Base-by-base conservation (phyloP, 2,113 vertebrate species). In the Erythrolamprus reginae region DNA sequence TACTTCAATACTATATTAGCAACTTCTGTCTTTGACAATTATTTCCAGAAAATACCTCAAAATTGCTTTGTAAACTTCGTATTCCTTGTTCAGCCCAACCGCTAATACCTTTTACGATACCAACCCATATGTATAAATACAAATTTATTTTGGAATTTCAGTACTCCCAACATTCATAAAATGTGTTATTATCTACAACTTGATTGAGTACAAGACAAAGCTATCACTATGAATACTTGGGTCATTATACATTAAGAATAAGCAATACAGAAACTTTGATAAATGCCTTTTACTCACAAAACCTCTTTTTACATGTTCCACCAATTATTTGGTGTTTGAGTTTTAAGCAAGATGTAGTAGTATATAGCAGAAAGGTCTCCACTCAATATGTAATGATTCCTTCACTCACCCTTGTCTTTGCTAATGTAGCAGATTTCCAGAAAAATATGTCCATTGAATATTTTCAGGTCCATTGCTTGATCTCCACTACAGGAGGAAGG, bases 141-240 rank as follows among this genome's bases (percentile, higher is more conserved):
- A 26, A 56, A 28, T 55, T 82, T 56, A 21, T 82, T 48, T 28
- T 87, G 28, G 28, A 84, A 61, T 84, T 65, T 88, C 45, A 61
- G 86, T 91, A 58, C n/a, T 61, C 42, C 53, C 51, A 58, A 91
- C 42, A 58, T 82, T 82, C 51, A 82, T 48, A 82, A n/a, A 56
- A 50, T 91, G 88, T 88, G 51, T 84, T 38, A 83, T 53, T 38
- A 83, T 55, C 90, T 90, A 87, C 50, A 56, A 82, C 38, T 90
- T 56, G 33, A 38, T 90, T 51, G 55, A 82, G 42, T 55, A 33
- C 38, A 88, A 84, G 53, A 42, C 86, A 82, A 26, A 82, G 21
- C 17, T 87, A 90, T 55, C 45, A 50, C n/a, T 87, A 86, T 48
- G 17, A 82, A 87, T 51, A 87, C 28, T 77, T 70, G 33, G 47